phyloP scores from a whole-genome alignment of 2,113 vertebrate genomes.

The Cyprinodon variegatus region DNA sequence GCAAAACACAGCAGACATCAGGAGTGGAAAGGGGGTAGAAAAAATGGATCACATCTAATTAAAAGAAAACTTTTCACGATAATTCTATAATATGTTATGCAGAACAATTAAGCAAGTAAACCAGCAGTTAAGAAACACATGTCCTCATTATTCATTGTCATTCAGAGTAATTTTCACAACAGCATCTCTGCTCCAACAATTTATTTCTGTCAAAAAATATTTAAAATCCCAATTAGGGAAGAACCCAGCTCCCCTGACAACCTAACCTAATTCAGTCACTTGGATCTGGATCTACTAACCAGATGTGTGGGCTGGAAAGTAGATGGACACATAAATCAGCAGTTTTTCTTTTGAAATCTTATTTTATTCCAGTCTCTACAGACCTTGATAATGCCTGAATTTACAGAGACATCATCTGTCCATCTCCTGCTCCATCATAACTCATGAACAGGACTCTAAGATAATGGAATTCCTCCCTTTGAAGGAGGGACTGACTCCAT shows the following conservation, averaged over 20 bases:
- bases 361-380: too few relatives aligned
- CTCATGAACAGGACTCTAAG: too few relatives aligned
- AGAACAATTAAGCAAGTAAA: background rate
- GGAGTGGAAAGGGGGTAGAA: background rate
- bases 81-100: background rate
- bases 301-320: too few relatives aligned
- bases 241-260: too few relatives aligned
- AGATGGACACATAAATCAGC: too few relatives aligned
- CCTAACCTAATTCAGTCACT: background rate
- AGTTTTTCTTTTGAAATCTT: too few relatives aligned
- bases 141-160: background rate
- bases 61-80: background rate
- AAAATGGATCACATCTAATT: background rate
- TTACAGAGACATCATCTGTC: background rate
- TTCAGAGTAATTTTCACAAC: background rate
- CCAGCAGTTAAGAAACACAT: background rate
- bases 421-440: too few relatives aligned
- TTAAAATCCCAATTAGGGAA: background rate
- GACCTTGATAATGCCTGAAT: background rate
- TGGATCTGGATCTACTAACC: too few relatives aligned
- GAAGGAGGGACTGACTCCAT: too few relatives aligned
- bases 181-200: background rate
- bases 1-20: slow-evolving; percentile 48
- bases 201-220: background rate
- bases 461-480: too few relatives aligned